Conservation (phyloP, 2,113 vertebrate genomes). For the Cichladusa arquata region DNA sequence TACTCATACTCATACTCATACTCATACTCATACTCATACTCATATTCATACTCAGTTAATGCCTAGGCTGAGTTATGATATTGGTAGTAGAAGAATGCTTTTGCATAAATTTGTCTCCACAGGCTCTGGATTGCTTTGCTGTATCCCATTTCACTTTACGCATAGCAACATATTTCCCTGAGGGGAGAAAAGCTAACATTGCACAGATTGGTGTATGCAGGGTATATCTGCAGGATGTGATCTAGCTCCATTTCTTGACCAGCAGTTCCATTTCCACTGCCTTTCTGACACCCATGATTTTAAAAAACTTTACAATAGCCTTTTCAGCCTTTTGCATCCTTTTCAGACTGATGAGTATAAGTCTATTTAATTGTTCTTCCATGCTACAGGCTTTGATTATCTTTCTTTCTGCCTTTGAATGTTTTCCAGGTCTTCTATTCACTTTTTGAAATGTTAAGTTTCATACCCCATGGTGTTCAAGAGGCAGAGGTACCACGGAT, state of each 20-base stretch:
- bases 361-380: not conserved
- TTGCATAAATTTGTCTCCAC: not conserved
- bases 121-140: not conserved
- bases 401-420: not conserved
- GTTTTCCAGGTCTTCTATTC: not conserved
- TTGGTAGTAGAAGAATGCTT: not conserved
- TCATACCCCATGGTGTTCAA: not conserved
- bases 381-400: not conserved
- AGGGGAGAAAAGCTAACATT: not conserved
- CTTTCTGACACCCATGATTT: not conserved
- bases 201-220: not conserved
- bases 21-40: not conserved
- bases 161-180: not conserved
- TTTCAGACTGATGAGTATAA: not conserved
- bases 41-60: not conserved
- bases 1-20: not conserved
- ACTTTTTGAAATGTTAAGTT: not conserved
- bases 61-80: not conserved
- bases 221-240: accelerated
- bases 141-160: not conserved
- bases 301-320: not conserved
- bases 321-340: not conserved
- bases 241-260: not conserved
- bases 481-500: not conserved
- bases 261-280: not conserved